A percentile compares a stretch with the other conserved stretches of the same genome.
Conservation (phyloP, 2,888 invertebrate species). For the Brassicogethes aeneus region DNA sequence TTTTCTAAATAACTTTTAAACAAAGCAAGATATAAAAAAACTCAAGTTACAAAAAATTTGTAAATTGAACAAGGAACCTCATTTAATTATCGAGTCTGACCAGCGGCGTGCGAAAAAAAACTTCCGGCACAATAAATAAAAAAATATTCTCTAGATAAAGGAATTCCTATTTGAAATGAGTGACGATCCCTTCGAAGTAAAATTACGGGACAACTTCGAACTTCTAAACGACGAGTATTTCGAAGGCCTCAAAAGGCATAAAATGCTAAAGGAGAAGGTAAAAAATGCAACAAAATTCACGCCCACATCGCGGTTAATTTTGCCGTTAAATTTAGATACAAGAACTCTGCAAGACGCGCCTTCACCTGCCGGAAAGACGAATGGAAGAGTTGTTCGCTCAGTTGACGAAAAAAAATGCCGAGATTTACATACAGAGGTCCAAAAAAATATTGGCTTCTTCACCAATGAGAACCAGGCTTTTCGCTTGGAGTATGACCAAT, state of each 20-base stretch:
- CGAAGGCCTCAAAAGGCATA: conserved; percentile 82
- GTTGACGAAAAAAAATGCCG: conserved; percentile 82
- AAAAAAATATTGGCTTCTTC: conserved; percentile 53
- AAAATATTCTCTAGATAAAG: conserved; percentile 70
- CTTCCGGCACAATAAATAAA: too few species aligned
- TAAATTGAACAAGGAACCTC: too few species aligned
- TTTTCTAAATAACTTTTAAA: too few species aligned
- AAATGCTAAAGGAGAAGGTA: conserved; percentile 82
- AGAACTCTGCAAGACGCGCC: conserved; percentile 72
- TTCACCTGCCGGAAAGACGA: conserved; percentile 75
- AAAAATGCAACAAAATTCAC: conserved; percentile 3
- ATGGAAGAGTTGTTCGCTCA: conserved; percentile 84
- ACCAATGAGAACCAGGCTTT: conserved; percentile 64
- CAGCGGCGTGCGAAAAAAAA: too few species aligned
- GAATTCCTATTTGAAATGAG: conserved; percentile 86
- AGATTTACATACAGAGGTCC: conserved; percentile 90
- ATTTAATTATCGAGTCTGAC: too few species aligned
- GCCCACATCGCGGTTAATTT: background rate
- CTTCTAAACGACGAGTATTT: conserved; percentile 90
- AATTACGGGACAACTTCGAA: conserved; percentile 91
- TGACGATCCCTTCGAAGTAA: conserved; percentile 98
- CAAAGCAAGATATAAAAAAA: too few species aligned
- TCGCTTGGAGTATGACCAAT: conserved; percentile 78
- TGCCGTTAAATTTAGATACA: conserved; percentile 42
- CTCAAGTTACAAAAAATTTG: too few species aligned